phyloP scores from a whole-genome alignment of 2,888 invertebrate species.

The Branchipolynoe longqiensis region DNA sequence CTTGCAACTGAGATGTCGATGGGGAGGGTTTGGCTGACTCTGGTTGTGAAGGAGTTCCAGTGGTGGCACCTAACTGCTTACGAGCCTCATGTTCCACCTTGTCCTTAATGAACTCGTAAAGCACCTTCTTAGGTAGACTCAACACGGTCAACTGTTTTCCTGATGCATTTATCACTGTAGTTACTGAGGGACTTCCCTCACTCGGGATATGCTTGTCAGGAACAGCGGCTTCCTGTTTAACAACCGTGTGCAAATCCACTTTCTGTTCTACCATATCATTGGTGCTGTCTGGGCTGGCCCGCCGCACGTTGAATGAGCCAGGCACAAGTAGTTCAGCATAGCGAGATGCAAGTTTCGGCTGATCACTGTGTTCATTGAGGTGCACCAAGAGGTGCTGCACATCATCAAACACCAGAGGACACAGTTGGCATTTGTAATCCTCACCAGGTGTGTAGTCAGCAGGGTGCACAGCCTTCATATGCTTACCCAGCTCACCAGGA shows the following conservation, averaged over 20 bases:
- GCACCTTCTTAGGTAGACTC: neutral
- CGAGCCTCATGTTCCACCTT: constrained; percentile 38
- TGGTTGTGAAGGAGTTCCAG: neutral
- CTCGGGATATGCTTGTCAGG: too few species aligned
- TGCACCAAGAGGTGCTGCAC: constrained; percentile 8
- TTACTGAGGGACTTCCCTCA: neutral
- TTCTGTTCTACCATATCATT: too few species aligned
- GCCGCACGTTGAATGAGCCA: neutral
- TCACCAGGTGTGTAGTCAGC: neutral
- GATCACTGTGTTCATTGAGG: constrained; percentile 47
- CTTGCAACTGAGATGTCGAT: neutral
- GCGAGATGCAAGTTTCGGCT: constrained; percentile 11
- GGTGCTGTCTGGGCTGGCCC: constrained; percentile 59
- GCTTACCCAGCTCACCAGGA: constrained; percentile 44
- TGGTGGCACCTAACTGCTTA: constrained; percentile 28
- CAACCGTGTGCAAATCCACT: too few species aligned
- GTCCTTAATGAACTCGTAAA: constrained; percentile 32
- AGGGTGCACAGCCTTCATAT: constrained; percentile 51
- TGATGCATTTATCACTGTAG: neutral
- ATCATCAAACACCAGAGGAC: constrained; percentile 44
- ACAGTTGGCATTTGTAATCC: constrained; percentile 40
- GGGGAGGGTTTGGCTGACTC: neutral
- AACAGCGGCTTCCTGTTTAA: neutral
- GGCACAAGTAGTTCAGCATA: neutral
- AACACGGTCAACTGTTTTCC: constrained; percentile 6